Conservation (phyloP, 2,797 vertebrate genomes). For the Rhinophrynus dorsalis region DNA sequence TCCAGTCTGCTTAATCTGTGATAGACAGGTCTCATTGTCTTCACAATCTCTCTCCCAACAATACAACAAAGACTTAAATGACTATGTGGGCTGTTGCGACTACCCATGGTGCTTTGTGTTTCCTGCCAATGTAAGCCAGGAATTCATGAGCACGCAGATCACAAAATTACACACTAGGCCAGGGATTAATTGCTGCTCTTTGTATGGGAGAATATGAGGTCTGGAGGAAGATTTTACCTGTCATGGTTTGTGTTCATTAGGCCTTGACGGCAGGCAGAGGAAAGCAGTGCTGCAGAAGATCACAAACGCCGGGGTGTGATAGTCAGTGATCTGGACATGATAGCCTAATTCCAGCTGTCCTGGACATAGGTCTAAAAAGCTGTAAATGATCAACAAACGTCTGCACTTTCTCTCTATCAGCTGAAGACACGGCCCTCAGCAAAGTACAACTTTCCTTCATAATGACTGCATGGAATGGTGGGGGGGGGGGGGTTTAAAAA, state of each 20-base stretch:
- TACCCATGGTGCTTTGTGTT: slow-evolving; percentile 76
- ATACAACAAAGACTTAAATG: slow-evolving; percentile 83
- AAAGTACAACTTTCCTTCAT: background rate
- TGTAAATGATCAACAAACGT: slow-evolving; percentile 50
- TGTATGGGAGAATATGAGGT: slow-evolving; percentile 79
- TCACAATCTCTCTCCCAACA: slow-evolving; percentile 81
- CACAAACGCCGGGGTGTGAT: slow-evolving; percentile 66
- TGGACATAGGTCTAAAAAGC: slow-evolving; percentile 45
- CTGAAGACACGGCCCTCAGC: background rate
- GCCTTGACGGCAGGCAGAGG: slow-evolving; percentile 73
- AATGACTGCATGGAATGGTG: too few species aligned
- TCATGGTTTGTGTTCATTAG: slow-evolving; percentile 84
- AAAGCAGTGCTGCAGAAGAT: slow-evolving; percentile 68
- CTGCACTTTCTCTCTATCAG: slow-evolving; percentile 32
- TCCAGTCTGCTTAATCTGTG: slow-evolving; percentile 87
- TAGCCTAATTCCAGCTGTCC: slow-evolving; percentile 59
- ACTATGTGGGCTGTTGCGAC: slow-evolving; percentile 71
- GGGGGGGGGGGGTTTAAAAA: too few species aligned
- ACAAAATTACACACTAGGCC: slow-evolving; percentile 76
- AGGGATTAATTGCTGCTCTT: slow-evolving; percentile 80
- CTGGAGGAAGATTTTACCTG: slow-evolving; percentile 88
- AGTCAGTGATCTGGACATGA: slow-evolving; percentile 68
- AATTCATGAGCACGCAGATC: slow-evolving; percentile 92
- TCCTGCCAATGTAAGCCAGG: slow-evolving; percentile 83
- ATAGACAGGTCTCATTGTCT: slow-evolving; percentile 84